Conservation (phyloP, 2,797 vertebrate species). For the Vipera ursinii region DNA sequence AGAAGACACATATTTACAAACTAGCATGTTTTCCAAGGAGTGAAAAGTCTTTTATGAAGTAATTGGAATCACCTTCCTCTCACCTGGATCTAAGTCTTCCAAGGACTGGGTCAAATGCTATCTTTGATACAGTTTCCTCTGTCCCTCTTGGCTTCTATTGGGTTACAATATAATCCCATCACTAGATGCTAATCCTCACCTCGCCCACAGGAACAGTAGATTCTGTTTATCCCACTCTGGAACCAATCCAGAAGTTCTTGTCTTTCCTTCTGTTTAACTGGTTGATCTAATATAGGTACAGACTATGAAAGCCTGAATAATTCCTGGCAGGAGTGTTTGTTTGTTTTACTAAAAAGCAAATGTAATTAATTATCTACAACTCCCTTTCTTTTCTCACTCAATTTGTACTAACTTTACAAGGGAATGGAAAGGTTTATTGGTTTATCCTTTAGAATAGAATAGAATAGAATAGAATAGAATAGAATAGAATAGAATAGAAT, state of each 20-base stretch:
- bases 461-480: no score
- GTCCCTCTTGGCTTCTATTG: slow-evolving; percentile 45
- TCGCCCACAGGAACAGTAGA: slow-evolving; percentile 42
- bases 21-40: no score
- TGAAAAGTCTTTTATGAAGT: neutral
- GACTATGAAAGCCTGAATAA: neutral
- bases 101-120: slow-evolving; percentile 48
- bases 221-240: slow-evolving; percentile 46
- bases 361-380: neutral
- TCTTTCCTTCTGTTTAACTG: slow-evolving; percentile 32
- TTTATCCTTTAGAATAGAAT: slow-evolving; percentile 16
- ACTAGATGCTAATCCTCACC: slow-evolving; percentile 57
- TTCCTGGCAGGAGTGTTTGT: neutral
- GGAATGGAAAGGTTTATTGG: neutral
- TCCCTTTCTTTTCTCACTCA: neutral
- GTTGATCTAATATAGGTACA: neutral
- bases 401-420: neutral
- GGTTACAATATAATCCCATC: slow-evolving; percentile 66
- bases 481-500: no score
- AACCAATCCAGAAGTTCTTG: slow-evolving; percentile 45
- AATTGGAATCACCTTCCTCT: neutral
- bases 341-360: neutral
- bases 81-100: slow-evolving; percentile 10
- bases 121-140: slow-evolving; percentile 51
- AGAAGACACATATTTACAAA: neutral